These are phyloP conservation scores for Helarctos malayanus DNA, from an alignment of 2,797 vertebrate species.

Conservation along the genomic window DNA sequence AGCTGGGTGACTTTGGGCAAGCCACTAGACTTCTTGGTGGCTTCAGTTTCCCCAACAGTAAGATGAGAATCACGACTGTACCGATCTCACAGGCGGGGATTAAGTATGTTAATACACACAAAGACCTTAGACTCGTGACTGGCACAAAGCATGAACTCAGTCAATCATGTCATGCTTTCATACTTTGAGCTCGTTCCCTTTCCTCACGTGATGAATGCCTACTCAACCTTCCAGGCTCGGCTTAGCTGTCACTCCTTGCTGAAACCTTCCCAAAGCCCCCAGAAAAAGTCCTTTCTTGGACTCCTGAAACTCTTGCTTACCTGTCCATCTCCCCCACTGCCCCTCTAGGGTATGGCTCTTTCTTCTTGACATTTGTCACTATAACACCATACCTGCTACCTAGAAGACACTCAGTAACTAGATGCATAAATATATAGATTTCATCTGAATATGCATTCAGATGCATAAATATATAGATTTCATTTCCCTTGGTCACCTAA, in stretches of 20 bases:
- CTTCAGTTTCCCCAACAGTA: background rate
- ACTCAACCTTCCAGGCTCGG: background rate
- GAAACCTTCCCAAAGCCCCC: background rate
- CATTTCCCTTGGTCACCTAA: background rate
- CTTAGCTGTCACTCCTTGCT: background rate
- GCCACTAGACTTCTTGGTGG: background rate
- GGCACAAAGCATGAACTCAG: background rate
- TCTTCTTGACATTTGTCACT: background rate
- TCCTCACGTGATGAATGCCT: background rate
- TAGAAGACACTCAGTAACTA: background rate
- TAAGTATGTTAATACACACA: background rate
- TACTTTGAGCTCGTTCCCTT: background rate
- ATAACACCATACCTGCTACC: background rate
- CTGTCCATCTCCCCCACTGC: fast-evolving
- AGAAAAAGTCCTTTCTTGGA: background rate
- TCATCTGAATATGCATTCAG: background rate
- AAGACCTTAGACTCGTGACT: background rate
- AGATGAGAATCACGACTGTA: background rate
- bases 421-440: background rate
- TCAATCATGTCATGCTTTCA: fast-evolving
- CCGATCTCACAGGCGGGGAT: background rate
- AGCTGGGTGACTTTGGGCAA: background rate
- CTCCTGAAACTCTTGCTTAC: background rate
- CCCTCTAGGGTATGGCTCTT: background rate
- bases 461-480: background rate